These are phyloP conservation scores for Habrosyne pyritoides DNA, from an alignment of 2,888 invertebrate genomes.

Conservation along the genomic window DNA sequence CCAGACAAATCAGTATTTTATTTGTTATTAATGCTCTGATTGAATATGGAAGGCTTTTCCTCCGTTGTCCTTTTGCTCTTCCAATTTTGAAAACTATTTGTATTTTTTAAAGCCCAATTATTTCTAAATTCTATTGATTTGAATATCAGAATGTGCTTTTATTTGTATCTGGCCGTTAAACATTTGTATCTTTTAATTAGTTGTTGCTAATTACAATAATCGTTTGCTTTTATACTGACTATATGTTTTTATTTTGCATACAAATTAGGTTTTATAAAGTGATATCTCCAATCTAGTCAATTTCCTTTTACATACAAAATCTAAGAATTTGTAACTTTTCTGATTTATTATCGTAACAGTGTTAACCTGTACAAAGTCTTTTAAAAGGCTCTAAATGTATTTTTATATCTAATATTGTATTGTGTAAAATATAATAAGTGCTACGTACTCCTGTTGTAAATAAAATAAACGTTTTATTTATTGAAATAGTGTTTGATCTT, in stretches of 20 bases:
- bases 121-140: not conserved
- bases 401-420: not conserved
- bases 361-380: slow-evolving; percentile 2
- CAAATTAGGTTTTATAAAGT: slow-evolving; percentile 8
- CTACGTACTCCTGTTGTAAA: slow-evolving; percentile 70
- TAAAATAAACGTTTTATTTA: slow-evolving; percentile 48
- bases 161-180: not conserved
- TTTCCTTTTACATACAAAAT: not conserved
- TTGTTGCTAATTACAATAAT: not conserved
- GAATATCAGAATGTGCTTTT: not conserved
- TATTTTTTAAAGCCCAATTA: not conserved
- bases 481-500: slow-evolving; percentile 17
- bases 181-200: not conserved
- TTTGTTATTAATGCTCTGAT: not conserved
- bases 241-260: not conserved
- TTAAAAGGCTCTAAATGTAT: not conserved
- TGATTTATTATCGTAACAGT: not conserved
- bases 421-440: slow-evolving; percentile 71
- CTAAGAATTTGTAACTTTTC: not conserved
- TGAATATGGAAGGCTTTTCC: too few species aligned
- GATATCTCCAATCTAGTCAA: slow-evolving; percentile 13
- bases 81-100: not conserved
- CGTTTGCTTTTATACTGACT: not conserved
- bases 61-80: not conserved
- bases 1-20: not conserved